Evolutionary conservation across 1,140 invertebrate species (phyloP).

Genomic region (Sycophaga agraensis): DNA sequence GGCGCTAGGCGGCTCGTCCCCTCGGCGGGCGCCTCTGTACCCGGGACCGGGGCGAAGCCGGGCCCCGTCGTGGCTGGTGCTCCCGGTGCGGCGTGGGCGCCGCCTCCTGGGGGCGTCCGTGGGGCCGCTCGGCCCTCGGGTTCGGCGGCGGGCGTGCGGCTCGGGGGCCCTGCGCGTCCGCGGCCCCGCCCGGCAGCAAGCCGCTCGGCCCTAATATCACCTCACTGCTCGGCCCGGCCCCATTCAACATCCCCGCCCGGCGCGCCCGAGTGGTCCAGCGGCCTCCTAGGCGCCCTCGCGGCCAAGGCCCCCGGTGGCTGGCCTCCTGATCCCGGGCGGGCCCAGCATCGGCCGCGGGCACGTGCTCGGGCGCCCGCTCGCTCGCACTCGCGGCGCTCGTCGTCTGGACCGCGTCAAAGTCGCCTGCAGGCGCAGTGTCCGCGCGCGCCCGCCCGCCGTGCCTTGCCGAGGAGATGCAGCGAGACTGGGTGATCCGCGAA

Average conservation of each 20-base stretch:
- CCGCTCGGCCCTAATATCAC: conserved; percentile 14
- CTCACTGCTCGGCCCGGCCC: conserved; percentile 12
- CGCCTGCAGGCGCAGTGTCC: no score
- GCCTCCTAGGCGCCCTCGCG: not conserved
- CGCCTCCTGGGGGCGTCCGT: no score
- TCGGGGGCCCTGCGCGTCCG: conserved; percentile 11
- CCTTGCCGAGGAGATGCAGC: conserved; percentile 52
- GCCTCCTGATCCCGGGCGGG: not conserved
- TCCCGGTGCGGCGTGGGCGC: not conserved
- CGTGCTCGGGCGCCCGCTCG: not conserved
- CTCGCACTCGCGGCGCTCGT: not conserved
- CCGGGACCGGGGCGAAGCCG: conserved; percentile 55
- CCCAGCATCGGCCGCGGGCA: not conserved
- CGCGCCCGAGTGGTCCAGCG: not conserved
- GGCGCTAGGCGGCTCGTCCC: conserved; percentile 44
- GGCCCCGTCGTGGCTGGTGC: conserved; percentile 36
- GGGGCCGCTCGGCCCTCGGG: not conserved
- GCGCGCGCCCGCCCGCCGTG: conserved; percentile 36
- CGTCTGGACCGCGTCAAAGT: no score
- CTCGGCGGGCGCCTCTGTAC: conserved; percentile 37
- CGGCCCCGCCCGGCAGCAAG: not conserved
- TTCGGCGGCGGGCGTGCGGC: not conserved
- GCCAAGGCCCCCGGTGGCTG: not conserved
- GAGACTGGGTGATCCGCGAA: conserved; percentile 54
- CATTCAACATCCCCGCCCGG: conserved; percentile 29